Conservation (phyloP, 2,888 invertebrate species). For the Enchytraeus crypticus region DNA sequence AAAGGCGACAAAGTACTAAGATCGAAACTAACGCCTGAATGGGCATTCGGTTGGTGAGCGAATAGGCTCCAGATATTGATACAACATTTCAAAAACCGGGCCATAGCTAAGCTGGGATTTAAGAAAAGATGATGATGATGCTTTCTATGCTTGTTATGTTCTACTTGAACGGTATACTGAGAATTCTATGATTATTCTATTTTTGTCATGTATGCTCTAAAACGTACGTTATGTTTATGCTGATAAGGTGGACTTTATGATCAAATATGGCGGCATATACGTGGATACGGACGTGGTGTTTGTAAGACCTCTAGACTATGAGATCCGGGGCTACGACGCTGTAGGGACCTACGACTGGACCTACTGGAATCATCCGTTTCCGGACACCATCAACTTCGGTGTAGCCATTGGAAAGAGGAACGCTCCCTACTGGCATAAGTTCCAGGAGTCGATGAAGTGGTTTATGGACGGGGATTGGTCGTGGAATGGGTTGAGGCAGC, state of each 20-base stretch:
- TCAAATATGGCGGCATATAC: conserved; percentile 44
- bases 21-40: too few relatives aligned
- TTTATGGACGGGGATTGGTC: conserved; percentile 30
- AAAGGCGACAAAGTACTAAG: too few relatives aligned
- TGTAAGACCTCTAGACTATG: conserved; percentile 28
- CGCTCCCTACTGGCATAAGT: conserved; percentile 28
- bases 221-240: too few relatives aligned
- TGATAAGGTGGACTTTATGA: conserved; percentile 41
- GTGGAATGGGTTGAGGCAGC: conserved; percentile 30
- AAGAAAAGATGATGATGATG: too few relatives aligned
- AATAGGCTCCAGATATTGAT: too few relatives aligned
- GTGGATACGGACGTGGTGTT: conserved; percentile 43
- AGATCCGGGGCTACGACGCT: conserved; percentile 33
- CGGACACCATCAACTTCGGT: conserved; percentile 32
- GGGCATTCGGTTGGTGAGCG: too few relatives aligned
- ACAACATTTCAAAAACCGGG: too few relatives aligned
- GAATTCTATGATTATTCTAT: too few relatives aligned
- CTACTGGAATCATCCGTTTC: conserved; percentile 33
- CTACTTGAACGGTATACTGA: too few relatives aligned
- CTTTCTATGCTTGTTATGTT: too few relatives aligned
- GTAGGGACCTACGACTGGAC: conserved; percentile 40
- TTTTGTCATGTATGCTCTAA: too few relatives aligned
- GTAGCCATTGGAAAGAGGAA: conserved; percentile 37
- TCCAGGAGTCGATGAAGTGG: conserved; percentile 31
- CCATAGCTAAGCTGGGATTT: too few relatives aligned